These are phyloP conservation scores for Panagrolaimus sp. DNA, from an alignment of 1,140 invertebrate species.

Conservation along the genomic window DNA sequence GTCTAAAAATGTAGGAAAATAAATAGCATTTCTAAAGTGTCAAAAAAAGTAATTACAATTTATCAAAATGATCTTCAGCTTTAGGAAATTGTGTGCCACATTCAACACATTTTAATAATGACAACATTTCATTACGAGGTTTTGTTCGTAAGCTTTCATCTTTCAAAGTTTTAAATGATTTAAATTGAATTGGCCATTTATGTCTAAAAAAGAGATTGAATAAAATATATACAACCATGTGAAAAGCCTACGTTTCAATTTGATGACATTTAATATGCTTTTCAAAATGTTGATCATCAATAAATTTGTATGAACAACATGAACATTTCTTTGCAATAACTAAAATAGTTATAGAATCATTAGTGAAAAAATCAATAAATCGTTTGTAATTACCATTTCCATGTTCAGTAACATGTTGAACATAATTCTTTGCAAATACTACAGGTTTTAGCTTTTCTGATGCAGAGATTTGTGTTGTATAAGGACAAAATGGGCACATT, in stretches of 20 bases:
- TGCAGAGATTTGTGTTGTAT: conserved; percentile 1
- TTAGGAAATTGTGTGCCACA: neutral
- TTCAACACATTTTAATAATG: neutral
- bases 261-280: neutral
- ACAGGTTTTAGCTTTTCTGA: conserved; percentile 12
- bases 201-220: no score
- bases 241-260: no score
- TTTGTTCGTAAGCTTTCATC: neutral
- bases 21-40: no score
- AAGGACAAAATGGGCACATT: conserved; percentile 23
- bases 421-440: conserved; percentile 20
- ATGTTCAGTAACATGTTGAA: conserved; percentile 24
- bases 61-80: conserved; percentile 1
- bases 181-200: neutral
- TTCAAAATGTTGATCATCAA: neutral
- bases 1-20: no score
- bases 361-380: neutral
- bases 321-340: conserved; percentile 6
- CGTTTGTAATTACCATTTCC: conserved; percentile 19
- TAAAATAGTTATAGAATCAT: neutral
- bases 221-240: no score
- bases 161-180: neutral
- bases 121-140: neutral
- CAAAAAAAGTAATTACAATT: neutral
- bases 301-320: conserved; percentile 12